phyloP scores from a whole-genome alignment of 2,797 vertebrate species.

The Acipenser ruthenus region DNA sequence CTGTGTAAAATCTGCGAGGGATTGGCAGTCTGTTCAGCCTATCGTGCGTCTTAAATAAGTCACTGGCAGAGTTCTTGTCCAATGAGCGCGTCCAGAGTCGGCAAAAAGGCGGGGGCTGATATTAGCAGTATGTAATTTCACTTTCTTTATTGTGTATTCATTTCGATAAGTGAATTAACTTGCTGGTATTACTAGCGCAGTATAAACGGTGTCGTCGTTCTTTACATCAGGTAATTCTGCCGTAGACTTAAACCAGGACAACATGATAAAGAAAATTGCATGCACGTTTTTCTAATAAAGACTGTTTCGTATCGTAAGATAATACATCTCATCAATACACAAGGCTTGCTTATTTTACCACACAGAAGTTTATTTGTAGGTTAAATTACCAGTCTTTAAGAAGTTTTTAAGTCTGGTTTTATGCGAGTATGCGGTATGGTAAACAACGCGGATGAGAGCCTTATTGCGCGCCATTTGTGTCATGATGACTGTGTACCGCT shows the following conservation, averaged over 20 bases:
- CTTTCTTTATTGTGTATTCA: background rate
- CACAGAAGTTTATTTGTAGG: background rate
- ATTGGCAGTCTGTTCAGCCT: constrained; percentile 37
- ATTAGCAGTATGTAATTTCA: constrained; percentile 2
- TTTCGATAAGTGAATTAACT: background rate
- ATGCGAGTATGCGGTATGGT: constrained; percentile 7
- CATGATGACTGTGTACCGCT: constrained; percentile 13
- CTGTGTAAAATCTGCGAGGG: constrained; percentile 16
- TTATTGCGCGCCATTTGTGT: constrained; percentile 37
- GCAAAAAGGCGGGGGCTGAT: constrained; percentile 8
- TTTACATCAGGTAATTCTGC: background rate
- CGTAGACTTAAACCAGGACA: background rate
- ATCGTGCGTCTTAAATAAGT: constrained; percentile 23
- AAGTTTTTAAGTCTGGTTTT: background rate
- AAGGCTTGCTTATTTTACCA: constrained; percentile 3
- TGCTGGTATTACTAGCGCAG: background rate
- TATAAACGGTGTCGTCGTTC: background rate
- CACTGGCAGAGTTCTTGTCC: background rate
- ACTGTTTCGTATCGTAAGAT: background rate
- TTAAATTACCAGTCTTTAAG: background rate
- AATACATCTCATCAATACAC: constrained; percentile 17
- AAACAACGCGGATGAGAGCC: constrained; percentile 36
- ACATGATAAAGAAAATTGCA: constrained; percentile 19
- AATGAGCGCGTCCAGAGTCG: constrained; percentile 7
- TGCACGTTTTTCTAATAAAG: constrained; percentile 28